Conservation (phyloP, 1,140 invertebrate genomes). For the Drosophila ananassae region DNA sequence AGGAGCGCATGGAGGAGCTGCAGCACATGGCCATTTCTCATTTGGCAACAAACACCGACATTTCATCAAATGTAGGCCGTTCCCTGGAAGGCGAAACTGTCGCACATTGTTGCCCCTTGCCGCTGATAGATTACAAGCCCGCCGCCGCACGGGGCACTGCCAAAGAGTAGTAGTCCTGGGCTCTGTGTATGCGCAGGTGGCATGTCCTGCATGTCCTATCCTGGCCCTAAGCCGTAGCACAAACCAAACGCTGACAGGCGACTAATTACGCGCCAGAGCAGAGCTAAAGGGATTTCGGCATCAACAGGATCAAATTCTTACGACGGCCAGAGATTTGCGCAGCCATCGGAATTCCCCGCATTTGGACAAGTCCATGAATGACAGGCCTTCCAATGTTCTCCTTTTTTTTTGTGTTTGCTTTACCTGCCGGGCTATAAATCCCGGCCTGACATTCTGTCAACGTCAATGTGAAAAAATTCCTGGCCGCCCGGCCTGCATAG, state of each 20-base stretch:
- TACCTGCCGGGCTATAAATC: slow-evolving; percentile 39
- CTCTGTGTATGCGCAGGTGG: slow-evolving; percentile 35
- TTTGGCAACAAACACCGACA: slow-evolving; percentile 34
- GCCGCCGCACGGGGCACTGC: slow-evolving; percentile 31
- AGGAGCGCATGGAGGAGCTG: slow-evolving; percentile 19
- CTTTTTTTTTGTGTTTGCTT: slow-evolving; percentile 16
- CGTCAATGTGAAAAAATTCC: slow-evolving; percentile 35
- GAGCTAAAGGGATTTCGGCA: slow-evolving; percentile 44
- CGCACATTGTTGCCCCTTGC: slow-evolving; percentile 39
- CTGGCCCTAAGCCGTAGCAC: slow-evolving; percentile 32
- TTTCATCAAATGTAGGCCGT: slow-evolving; percentile 44
- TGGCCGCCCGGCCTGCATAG: slow-evolving; percentile 8
- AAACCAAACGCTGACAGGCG: slow-evolving; percentile 50
- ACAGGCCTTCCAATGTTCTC: slow-evolving; percentile 25
- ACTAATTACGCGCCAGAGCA: slow-evolving; percentile 39
- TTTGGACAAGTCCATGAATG: slow-evolving; percentile 47
- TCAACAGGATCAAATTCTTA: slow-evolving; percentile 38
- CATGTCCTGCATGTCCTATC: slow-evolving; percentile 10
- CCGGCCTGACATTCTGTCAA: slow-evolving; percentile 42
- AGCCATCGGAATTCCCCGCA: slow-evolving; percentile 38
- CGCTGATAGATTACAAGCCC: slow-evolving; percentile 41
- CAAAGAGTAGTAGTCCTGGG: not conserved
- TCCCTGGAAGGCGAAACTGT: slow-evolving; percentile 28
- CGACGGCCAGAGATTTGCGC: slow-evolving; percentile 31
- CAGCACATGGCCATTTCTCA: slow-evolving; percentile 47